Percentiles rank a stretch among this genome's conserved stretches.
These are phyloP conservation scores for Xylocampa areola DNA, from an alignment of 2,888 invertebrate genomes.

Conservation along the genomic window DNA sequence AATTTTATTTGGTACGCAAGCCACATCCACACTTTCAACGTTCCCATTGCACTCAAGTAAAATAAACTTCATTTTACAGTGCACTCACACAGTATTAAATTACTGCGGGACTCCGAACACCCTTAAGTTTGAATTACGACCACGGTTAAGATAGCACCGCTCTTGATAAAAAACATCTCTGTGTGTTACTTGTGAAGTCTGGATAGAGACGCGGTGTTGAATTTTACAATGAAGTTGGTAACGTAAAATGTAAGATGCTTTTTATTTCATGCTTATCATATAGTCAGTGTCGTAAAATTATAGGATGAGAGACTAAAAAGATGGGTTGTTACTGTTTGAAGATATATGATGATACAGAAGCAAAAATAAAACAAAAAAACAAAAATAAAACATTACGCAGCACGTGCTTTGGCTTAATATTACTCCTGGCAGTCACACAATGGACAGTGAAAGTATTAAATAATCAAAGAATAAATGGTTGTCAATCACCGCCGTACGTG, in stretches of 20 bases:
- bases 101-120: slow-evolving; percentile 41
- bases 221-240: slow-evolving; percentile 6
- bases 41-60: slow-evolving; percentile 49
- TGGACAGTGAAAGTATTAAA: no score
- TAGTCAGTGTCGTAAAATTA: no score
- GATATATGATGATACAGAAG: no score
- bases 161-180: slow-evolving; percentile 38
- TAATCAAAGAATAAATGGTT: no score
- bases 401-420: no score
- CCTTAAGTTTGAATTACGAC: slow-evolving; percentile 51
- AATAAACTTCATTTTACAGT: slow-evolving; percentile 54
- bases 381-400: no score
- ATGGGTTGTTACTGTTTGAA: no score
- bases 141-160: slow-evolving; percentile 40
- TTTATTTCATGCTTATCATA: no score
- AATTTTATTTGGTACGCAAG: slow-evolving; percentile 38
- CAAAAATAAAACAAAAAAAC: no score
- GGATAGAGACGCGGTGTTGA: background rate
- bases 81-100: slow-evolving; percentile 57
- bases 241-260: background rate
- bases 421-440: no score
- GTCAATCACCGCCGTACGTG: no score
- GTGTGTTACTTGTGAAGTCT: background rate
- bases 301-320: no score
- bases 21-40: slow-evolving; percentile 42